These are phyloP conservation scores for Myrmophylax atrothorax DNA, from an alignment of 2,113 vertebrate species.

Conservation along the genomic window DNA sequence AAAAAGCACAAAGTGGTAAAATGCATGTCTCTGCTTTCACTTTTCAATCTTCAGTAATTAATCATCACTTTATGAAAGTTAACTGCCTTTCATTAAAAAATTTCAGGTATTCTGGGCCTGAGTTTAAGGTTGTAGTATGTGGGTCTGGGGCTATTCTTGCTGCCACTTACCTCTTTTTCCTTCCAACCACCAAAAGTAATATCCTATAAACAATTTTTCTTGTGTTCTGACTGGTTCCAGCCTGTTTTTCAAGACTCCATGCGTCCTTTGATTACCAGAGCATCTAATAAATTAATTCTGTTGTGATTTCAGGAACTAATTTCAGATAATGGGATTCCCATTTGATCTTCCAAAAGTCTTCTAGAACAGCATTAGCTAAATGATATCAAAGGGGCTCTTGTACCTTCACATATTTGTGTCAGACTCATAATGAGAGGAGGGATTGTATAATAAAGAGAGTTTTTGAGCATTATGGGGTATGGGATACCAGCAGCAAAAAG, in stretches of 20 bases:
- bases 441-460: not conserved
- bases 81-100: not conserved
- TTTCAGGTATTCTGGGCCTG: not conserved
- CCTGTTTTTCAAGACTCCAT: not conserved
- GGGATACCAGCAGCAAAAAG: not conserved
- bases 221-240: not conserved
- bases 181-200: not conserved
- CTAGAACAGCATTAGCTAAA: not conserved
- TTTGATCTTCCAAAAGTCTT: not conserved
- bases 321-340: not conserved
- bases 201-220: not conserved
- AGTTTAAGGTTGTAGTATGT: not conserved
- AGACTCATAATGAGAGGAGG: not conserved
- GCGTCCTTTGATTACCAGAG: not conserved
- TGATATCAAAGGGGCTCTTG: not conserved
- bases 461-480: not conserved
- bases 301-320: not conserved
- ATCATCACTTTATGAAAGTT: not conserved
- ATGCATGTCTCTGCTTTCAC: not conserved
- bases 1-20: not conserved
- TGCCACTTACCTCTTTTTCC: not conserved
- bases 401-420: rapidly evolving
- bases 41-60: not conserved
- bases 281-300: not conserved
- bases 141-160: not conserved